Evolutionary conservation across 1,140 invertebrate species (phyloP), one percentile per base, ranked within the genome.

Genomic region (Cydia pomonella): DNA sequence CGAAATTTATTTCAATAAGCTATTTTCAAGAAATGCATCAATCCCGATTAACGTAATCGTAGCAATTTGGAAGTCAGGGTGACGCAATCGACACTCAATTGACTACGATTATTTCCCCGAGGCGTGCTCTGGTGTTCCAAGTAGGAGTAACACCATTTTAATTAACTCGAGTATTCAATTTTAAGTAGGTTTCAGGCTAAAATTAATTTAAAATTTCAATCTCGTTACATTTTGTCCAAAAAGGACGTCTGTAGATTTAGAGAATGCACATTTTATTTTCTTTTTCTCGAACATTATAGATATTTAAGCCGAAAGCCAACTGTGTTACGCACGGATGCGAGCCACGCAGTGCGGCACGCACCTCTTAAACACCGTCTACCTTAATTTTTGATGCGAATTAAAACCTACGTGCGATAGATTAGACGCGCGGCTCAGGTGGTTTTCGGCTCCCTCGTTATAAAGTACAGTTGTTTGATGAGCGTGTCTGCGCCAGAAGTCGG

Each of bases 401-500:
- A 16, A 13, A 44, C 1, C 16, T 18, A n/a, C 3, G 16, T 18
- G 47, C n/a, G n/a, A 0, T 18, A n/a, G 16, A 6, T n/a, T 7
- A 18, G 6, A 50, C 16, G 3, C 4, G 53, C 2, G 21, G 2
- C 21, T 7, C 64, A 69, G 29, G 10, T 27, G 27, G 64, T n/a
- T 21, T 6, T 23, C 16, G 25, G 25, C 33, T 9, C 18, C 0
- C 38, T 12, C 23, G 13, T 16, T 18, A 29, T 74, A 73, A 59
- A 72, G 62, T 75, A 73, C 64, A 63, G 69, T 62, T 86, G 84
- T 86, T 78, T 89, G 86, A 89, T 84, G 85, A 73, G 64, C 81
- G 74, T 82, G 76, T 79, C 76, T 89, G 85, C 75, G 84, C 80
- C 95, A 98, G 96, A 97, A 97, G 95, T 96, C 97, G 80, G 97